phyloP scores from a whole-genome alignment of 2,113 vertebrate genomes.

The Prolemur simus region DNA sequence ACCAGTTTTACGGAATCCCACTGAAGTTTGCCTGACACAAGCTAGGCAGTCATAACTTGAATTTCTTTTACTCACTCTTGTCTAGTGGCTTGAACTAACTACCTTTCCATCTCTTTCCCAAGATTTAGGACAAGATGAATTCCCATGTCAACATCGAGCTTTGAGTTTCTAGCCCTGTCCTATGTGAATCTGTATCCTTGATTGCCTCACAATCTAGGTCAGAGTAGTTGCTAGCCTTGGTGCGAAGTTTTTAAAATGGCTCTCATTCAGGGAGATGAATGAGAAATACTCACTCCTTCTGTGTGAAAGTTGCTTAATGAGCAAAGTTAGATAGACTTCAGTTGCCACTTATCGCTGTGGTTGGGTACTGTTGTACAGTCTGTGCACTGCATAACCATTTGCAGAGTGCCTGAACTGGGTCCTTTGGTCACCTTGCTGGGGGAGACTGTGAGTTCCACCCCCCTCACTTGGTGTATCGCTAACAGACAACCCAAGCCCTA shows the following conservation, averaged over 20 bases:
- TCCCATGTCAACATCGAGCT: not conserved
- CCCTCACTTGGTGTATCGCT: not conserved
- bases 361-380: not conserved
- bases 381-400: not conserved
- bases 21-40: not conserved
- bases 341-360: not conserved
- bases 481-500: not conserved
- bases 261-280: not conserved
- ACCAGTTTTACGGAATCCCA: not conserved
- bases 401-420: not conserved
- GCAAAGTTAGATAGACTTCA: not conserved
- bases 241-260: not conserved
- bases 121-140: not conserved
- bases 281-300: not conserved
- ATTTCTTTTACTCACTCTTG: not conserved
- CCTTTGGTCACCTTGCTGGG: not conserved
- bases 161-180: not conserved
- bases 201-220: not conserved
- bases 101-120: not conserved
- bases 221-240: not conserved
- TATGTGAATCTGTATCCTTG: not conserved
- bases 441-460: not conserved
- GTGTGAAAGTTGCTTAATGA: not conserved
- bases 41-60: not conserved
- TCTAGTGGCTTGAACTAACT: not conserved